Percentiles rank a stretch among this genome's conserved stretches.
phyloP scores from a whole-genome alignment of 2,797 vertebrate genomes.

The Acanthurus lineatus region DNA sequence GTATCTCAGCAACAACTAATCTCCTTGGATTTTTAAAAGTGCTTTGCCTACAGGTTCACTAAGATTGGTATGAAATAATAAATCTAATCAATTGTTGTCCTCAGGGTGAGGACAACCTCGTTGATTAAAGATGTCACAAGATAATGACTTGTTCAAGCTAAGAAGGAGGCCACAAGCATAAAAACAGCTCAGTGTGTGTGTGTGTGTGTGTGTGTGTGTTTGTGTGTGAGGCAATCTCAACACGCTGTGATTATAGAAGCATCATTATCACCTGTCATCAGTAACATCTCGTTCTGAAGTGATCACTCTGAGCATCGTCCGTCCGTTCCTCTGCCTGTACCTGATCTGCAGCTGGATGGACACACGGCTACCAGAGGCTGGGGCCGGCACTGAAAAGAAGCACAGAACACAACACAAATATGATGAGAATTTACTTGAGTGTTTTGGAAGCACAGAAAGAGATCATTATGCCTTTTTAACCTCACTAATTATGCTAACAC shows the following conservation, averaged over 20 bases:
- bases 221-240: neutral
- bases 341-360: constrained; percentile 81
- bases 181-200: constrained; percentile 14
- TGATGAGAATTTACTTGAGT: neutral
- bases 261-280: constrained; percentile 75
- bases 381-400: constrained; percentile 28
- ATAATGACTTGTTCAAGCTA: constrained; percentile 50
- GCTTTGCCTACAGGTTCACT: constrained; percentile 36
- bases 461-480: too few species aligned
- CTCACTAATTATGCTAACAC: neutral
- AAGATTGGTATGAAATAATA: constrained; percentile 53
- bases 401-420: neutral
- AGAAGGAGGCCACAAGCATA: constrained; percentile 3
- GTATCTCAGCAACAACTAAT: constrained; percentile 58
- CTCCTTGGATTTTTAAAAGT: constrained; percentile 33
- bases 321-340: constrained; percentile 74
- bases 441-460: neutral
- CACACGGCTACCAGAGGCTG: constrained; percentile 63
- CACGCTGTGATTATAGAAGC: constrained; percentile 23
- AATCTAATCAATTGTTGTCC: constrained; percentile 46
- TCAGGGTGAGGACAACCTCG: constrained; percentile 9
- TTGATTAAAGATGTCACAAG: constrained; percentile 55
- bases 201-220: neutral
- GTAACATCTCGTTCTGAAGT: constrained; percentile 75
- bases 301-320: constrained; percentile 77